phyloP scores from a whole-genome alignment of 2,888 invertebrate species.

The Pammene fasciana region DNA sequence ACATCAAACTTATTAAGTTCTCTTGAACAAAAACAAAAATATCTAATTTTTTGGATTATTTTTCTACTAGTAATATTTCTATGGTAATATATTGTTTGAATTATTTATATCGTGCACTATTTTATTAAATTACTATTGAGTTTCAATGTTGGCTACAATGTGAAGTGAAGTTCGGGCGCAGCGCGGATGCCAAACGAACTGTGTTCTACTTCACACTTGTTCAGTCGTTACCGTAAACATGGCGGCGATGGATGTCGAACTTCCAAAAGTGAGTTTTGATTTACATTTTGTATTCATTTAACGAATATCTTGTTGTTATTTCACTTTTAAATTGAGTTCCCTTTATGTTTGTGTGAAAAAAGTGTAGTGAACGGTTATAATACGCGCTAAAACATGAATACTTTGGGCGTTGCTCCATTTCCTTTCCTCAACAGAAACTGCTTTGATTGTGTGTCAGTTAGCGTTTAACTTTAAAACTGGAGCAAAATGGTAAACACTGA shows the following conservation, averaged over 20 bases:
- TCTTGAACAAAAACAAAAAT: neutral
- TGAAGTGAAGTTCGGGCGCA: constrained; percentile 52
- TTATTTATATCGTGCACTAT: too few relatives aligned
- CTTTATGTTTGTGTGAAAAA: neutral
- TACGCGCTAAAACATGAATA: constrained; percentile 5
- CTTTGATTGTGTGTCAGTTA: constrained; percentile 39
- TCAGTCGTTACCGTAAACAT: constrained; percentile 80
- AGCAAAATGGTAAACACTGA: constrained; percentile 45
- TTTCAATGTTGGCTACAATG: constrained; percentile 48
- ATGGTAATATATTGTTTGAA: too few relatives aligned
- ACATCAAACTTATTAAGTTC: neutral
- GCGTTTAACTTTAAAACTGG: constrained; percentile 36
- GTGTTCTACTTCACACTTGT: constrained; percentile 50
- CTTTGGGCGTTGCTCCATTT: constrained; percentile 53
- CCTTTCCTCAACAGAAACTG: constrained; percentile 44
- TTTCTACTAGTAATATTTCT: neutral
- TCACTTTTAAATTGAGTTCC: neutral
- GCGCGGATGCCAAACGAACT: constrained; percentile 31
- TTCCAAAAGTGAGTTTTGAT: constrained; percentile 66
- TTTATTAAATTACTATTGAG: too few relatives aligned
- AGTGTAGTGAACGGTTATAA: constrained; percentile 1
- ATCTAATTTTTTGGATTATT: neutral
- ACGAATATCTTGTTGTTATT: constrained; percentile 10
- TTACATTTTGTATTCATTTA: constrained; percentile 49
- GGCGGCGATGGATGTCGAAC: constrained; percentile 83